Conservation (phyloP, 2,888 invertebrate genomes). For the Mycogona germanica region DNA sequence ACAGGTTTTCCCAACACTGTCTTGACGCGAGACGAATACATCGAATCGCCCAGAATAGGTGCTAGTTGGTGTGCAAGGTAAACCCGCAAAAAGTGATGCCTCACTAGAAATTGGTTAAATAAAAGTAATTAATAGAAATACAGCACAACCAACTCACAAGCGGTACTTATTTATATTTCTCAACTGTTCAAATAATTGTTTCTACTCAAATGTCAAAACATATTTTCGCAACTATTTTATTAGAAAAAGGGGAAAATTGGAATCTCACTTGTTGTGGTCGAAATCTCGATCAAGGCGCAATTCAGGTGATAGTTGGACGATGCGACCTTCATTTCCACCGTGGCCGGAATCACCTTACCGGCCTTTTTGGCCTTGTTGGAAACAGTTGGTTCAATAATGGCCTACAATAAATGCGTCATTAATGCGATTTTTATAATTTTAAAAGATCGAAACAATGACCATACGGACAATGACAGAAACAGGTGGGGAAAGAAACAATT, state of each 20-base stretch:
- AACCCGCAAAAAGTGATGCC: conserved; percentile 33
- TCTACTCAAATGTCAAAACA: no score
- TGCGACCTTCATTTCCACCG: conserved; percentile 31
- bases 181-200: no score
- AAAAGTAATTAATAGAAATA: not conserved
- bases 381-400: conserved; percentile 24
- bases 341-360: conserved; percentile 24
- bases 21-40: conserved; percentile 32
- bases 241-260: not conserved
- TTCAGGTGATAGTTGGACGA: conserved; percentile 19
- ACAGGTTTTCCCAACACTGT: conserved; percentile 30
- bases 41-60: conserved; percentile 36
- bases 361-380: conserved; percentile 22
- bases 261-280: conserved; percentile 4
- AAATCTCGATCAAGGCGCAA: conserved; percentile 10
- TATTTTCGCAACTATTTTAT: no score
- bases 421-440: not conserved
- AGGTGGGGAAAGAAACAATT: not conserved
- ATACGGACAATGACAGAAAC: not conserved
- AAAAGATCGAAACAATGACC: not conserved
- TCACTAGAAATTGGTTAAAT: no score
- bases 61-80: conserved; percentile 32
- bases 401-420: conserved; percentile 12
- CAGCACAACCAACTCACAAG: not conserved
- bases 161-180: no score